Evolutionary conservation across 2,888 invertebrate genomes (phyloP), one percentile per base, ranked within the genome.

Genomic region (Drosophila crucigera): DNA sequence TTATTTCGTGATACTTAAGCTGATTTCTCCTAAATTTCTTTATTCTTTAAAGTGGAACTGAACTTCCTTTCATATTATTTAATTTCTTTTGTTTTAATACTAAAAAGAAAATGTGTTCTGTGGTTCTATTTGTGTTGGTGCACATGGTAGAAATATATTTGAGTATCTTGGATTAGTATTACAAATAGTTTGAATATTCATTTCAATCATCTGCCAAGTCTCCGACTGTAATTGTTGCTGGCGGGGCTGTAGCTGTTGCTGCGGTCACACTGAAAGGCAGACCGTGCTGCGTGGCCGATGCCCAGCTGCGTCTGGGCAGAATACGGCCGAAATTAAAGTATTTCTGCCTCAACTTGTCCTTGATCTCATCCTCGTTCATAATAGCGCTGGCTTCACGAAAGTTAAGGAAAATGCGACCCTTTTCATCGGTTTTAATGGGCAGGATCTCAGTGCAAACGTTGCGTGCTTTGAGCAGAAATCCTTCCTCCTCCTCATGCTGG

Each of bases 371-470:
- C 71, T 93, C 93, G 73, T 93, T 93, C 92, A 93, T 93, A 0
- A 93, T 92, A 54, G 93, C 92, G 41, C 93, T 93, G 1, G 93
- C 93, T 62, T 93, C 93, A 25, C 92, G 92, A 50, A 93, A 93
- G 68, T 93, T 93, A 2, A 94, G 79, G 67, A 92, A 93, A 41
- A 94, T 93, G 9, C 93, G 82, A 0, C 93, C 93, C 70, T 92
- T 93, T 4, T 93, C 92, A 59, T 94, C 93, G 5, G 94, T 94
- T 67, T 93, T 93, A 25, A 94, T 93, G 43, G 93, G 94, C 31
- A 94, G 69, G 25, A 94, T 93, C 80, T 94, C 93, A 1, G 94
- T 93, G 82, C 93, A 93, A 4, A 94, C 92, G 79, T 93, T 94
- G 9, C 93, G 92, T 0, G 93, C 92, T 62, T 92, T 92, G 2